Percentiles rank a stretch among this genome's conserved stretches.
These are phyloP conservation scores for Bugulina stolonifera DNA, from an alignment of 2,888 invertebrate genomes.

Conservation along the genomic window DNA sequence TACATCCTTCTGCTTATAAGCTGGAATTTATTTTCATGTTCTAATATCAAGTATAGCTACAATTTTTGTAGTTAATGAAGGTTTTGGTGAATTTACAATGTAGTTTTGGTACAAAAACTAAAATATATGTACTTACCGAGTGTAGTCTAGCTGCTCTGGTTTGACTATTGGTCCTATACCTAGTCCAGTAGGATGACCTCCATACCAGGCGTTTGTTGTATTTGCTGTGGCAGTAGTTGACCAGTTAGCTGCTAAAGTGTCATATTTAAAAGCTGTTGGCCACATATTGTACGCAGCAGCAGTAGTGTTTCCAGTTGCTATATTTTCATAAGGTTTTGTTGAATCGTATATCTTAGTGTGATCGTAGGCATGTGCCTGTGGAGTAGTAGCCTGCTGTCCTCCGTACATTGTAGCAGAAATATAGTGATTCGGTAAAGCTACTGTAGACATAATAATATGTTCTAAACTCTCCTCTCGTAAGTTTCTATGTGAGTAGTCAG, in stretches of 20 bases:
- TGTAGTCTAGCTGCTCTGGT: conserved; percentile 15
- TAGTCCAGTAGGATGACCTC: conserved; percentile 3
- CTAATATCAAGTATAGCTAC: no score
- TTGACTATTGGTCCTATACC: conserved; percentile 14
- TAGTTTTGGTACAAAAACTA: no score
- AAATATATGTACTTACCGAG: conserved; percentile 14
- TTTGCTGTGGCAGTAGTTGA: neutral
- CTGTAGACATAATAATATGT: neutral
- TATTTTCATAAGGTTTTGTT: neutral
- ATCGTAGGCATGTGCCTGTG: conserved; percentile 15
- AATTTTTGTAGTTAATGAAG: no score
- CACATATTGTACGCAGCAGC: neutral
- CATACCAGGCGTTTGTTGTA: neutral
- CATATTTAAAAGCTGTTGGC: conserved; percentile 17
- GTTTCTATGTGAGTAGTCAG: neutral
- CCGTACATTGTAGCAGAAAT: conserved; percentile 14
- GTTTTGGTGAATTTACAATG: no score
- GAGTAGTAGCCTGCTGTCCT: neutral
- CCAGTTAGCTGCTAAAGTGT: conserved; percentile 18
- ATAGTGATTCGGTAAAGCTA: conserved; percentile 6
- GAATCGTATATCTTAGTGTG: neutral
- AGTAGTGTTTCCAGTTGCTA: neutral
- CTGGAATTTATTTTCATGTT: no score
- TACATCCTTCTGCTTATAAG: no score
- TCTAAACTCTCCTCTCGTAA: neutral